phyloP scores from a whole-genome alignment of 2,113 vertebrate species.

The Otis tarda region DNA sequence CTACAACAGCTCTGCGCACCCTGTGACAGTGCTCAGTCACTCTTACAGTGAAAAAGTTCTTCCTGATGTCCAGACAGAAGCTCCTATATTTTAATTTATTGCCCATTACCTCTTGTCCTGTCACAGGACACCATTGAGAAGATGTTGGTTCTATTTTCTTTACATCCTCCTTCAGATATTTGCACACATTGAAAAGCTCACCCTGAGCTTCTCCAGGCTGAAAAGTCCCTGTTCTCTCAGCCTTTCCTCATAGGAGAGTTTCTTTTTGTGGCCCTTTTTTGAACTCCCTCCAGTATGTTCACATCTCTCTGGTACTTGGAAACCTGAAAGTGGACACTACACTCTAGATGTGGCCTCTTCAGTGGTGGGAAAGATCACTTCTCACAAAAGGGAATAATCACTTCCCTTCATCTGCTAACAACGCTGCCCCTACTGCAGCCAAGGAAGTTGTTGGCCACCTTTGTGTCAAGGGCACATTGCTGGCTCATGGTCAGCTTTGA shows the following conservation, averaged over 20 bases:
- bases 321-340: not conserved
- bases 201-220: too few species aligned
- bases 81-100: not conserved
- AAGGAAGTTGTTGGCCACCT: not conserved
- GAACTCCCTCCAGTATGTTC: too few species aligned
- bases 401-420: not conserved
- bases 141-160: not conserved
- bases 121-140: not conserved
- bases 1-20: not conserved
- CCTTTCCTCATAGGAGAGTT: too few species aligned
- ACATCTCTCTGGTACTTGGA: too few species aligned
- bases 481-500: not conserved
- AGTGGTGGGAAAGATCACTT: too few species aligned
- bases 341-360: not conserved
- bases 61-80: not conserved
- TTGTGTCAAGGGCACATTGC: not conserved
- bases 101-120: too few species aligned
- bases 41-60: not conserved
- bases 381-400: not conserved
- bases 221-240: too few species aligned
- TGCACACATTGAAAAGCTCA: not conserved
- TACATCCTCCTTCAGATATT: not conserved
- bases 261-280: too few species aligned
- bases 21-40: not conserved
- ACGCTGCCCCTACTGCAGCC: not conserved